Evolutionary conservation across 1,140 invertebrate genomes (phyloP), one percentile per base, ranked within the genome.

Genomic region (Tribolium castaneum): DNA sequence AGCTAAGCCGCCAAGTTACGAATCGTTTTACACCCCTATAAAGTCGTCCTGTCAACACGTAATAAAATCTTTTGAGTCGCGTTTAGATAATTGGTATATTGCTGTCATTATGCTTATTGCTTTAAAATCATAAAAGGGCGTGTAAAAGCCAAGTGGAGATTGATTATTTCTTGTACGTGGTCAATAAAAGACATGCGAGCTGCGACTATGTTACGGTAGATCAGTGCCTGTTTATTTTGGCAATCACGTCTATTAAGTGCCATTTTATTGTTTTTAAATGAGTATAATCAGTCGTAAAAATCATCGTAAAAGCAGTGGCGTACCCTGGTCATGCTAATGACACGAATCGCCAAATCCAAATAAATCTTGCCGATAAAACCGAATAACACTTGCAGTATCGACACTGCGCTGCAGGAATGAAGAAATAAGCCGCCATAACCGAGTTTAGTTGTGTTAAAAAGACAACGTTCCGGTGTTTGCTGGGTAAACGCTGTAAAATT

Each of bases 21-120:
- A 80, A 80, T 80, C 35, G 75, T 70, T 80, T 80, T 78, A 80
- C 72, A 76, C 71, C 79, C 76, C 73, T 66, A 78, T 78, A 80
- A 78, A 80, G 72, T 78, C 39, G n/a, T 66, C 56, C 59, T 80
- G 79, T 80, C 76, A 80, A 80, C 79, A 80, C 70, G 76, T 54
- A 75, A 75, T 80, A 80, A 80, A 80, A 66, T 22, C 49, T 62
- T 77, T 80, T 66, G 59, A 75, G 35, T 52, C 30, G 72, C 52
- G 66, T 34, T 70, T 54, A 59, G 49, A 62, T 80, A 80, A 80
- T 80, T 80, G 78, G 70, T 80, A 80, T 74, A 77, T 80, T 77
- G 78, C 75, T 52, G 72, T 66, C 59, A 66, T 66, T 66, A 66
- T 66, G 34, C 59, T 66, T 66, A 35, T 35, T 66, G 59, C 59